A percentile compares a stretch with the other conserved stretches of the same genome.
Conservation (phyloP, 2,888 invertebrate species). For the Xestia c-nigrum region DNA sequence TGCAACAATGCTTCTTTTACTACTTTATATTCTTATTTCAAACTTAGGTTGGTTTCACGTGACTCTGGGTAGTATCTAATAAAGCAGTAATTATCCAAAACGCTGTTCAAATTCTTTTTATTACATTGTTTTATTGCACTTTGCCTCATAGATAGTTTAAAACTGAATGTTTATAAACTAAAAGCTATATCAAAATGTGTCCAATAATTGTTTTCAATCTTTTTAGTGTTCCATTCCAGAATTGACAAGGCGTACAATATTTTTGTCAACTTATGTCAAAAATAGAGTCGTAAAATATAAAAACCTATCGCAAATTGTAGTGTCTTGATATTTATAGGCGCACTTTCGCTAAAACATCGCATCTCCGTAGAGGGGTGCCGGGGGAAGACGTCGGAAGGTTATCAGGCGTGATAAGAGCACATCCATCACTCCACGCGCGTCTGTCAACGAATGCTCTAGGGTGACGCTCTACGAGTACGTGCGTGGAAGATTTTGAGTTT, state of each 20-base stretch:
- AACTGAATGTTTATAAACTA: not conserved
- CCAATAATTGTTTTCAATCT: no score
- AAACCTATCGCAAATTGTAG: not conserved
- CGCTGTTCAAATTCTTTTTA: not conserved
- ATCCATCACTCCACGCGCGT: conserved; percentile 84
- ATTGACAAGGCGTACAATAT: not conserved
- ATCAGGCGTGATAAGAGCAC: conserved; percentile 87
- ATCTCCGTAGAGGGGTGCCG: conserved; percentile 67
- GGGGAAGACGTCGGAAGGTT: conserved; percentile 83
- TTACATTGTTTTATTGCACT: conserved; percentile 15
- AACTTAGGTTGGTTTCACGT: conserved; percentile 3
- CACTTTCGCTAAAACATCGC: conserved; percentile 77
- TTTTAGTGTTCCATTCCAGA: not conserved
- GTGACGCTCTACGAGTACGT: conserved; percentile 63
- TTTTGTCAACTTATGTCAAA: not conserved
- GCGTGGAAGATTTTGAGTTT: conserved; percentile 82
- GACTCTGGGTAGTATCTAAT: not conserved
- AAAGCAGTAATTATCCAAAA: conserved; percentile 1
- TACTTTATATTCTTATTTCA: no score
- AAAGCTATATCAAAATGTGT: not conserved
- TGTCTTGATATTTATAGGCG: conserved; percentile 59
- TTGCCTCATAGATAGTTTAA: not conserved
- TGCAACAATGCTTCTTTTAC: not conserved
- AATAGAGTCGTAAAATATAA: not conserved
- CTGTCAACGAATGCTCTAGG: conserved; percentile 76